Percentiles rank a stretch among this genome's conserved stretches.
phyloP scores from a whole-genome alignment of 2,113 vertebrate species.

The Trogon surrucura region DNA sequence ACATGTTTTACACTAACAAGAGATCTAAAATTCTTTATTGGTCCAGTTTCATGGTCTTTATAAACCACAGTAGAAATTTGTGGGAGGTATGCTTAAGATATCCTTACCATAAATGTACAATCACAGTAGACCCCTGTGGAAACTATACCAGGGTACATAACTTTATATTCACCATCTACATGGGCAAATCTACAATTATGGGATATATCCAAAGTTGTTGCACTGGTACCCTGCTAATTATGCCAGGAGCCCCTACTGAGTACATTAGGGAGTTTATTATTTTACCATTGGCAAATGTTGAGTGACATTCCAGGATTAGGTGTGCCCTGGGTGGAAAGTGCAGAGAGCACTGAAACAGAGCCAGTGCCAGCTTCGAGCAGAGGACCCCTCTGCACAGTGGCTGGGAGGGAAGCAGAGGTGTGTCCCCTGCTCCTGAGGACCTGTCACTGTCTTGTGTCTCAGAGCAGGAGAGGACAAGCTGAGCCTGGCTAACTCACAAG shows the following conservation, averaged over 20 bases:
- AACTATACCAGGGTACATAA: neutral
- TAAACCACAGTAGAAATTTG: neutral
- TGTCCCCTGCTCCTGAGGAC: neutral
- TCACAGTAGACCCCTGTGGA: neutral
- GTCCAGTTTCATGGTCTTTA: neutral
- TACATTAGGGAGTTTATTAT: neutral
- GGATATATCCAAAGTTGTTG: neutral
- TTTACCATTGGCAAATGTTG: neutral
- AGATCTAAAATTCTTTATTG: neutral
- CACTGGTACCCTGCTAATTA: neutral
- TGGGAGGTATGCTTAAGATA: neutral
- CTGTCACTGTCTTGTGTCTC: neutral
- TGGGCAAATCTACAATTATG: neutral
- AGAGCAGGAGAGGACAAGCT: neutral
- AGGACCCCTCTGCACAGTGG: neutral
- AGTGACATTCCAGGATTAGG: neutral
- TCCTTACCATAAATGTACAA: neutral
- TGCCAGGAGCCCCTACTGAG: neutral
- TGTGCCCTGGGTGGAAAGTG: neutral
- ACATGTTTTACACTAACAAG: neutral
- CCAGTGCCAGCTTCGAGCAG: neutral
- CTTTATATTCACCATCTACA: neutral
- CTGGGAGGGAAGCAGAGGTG: neutral
- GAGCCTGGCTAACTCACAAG: fast-evolving
- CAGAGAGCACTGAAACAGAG: neutral